Evolutionary conservation across 1,140 invertebrate genomes (phyloP).

Genomic region (Polypedilum pembai): DNA sequence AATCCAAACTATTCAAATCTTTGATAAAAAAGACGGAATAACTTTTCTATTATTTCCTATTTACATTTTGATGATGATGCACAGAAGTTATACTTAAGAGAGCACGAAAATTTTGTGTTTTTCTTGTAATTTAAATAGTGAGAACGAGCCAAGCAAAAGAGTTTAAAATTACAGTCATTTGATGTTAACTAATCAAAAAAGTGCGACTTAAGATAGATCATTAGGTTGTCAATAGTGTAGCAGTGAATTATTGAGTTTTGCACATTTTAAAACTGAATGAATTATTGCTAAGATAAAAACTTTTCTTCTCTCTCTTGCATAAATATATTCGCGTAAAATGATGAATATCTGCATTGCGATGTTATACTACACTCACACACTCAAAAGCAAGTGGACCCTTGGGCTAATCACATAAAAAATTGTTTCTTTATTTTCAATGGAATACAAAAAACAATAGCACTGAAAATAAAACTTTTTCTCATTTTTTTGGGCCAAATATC

Average conservation of each 20-base stretch:
- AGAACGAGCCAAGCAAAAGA: no score
- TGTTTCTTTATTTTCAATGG: background rate
- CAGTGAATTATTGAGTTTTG: conserved; percentile 2
- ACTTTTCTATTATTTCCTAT: background rate
- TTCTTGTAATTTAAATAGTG: background rate
- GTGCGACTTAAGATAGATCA: background rate
- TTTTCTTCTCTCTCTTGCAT: background rate
- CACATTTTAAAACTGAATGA: background rate
- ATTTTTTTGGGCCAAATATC: no score
- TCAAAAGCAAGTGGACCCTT: background rate
- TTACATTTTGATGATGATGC: background rate
- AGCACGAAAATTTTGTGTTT: background rate
- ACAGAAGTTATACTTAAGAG: conserved; percentile 25
- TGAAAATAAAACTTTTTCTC: background rate
- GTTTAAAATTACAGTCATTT: conserved; percentile 5
- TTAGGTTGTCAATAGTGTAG: conserved; percentile 26
- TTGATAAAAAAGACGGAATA: no score
- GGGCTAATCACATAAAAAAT: conserved; percentile 7
- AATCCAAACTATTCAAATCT: no score
- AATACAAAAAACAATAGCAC: background rate
- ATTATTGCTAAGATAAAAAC: background rate
- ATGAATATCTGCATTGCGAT: conserved; percentile 12
- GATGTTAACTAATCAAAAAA: background rate
- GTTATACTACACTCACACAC: background rate
- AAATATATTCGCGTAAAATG: background rate